Percentiles rank a stretch among this genome's conserved stretches.
These are phyloP conservation scores for Microctonus brassicae DNA, from an alignment of 2,888 invertebrate genomes.

Conservation along the genomic window DNA sequence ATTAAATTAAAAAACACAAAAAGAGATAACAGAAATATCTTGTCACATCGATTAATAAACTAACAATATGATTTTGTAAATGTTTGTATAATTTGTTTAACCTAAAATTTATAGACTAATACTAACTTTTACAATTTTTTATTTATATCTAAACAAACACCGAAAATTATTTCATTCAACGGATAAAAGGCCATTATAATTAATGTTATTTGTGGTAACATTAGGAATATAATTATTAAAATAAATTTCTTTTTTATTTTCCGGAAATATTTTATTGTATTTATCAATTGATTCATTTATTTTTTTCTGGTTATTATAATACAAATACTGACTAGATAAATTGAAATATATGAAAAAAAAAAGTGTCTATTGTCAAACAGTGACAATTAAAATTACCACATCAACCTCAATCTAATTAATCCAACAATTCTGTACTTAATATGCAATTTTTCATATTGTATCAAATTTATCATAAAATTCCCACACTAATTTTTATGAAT, in stretches of 20 bases:
- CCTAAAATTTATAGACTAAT: neutral
- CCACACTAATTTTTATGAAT: slow-evolving; percentile 57
- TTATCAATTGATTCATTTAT: too few species aligned
- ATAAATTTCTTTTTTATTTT: too few species aligned
- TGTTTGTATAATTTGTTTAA: neutral
- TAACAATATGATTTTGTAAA: neutral
- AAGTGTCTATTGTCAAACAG: neutral
- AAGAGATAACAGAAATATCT: neutral
- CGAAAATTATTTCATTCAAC: too few species aligned
- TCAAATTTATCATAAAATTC: slow-evolving; percentile 42
- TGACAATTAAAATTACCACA: slow-evolving; percentile 26
- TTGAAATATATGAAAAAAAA: neutral
- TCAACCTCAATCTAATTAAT: slow-evolving; percentile 45
- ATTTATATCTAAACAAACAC: too few species aligned
- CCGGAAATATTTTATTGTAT: too few species aligned
- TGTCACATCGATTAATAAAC: neutral
- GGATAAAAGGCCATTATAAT: too few species aligned
- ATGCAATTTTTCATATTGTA: slow-evolving; percentile 5
- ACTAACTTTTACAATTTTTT: too few species aligned
- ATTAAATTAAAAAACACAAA: too few species aligned
- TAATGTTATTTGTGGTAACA: too few species aligned
- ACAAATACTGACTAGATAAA: too few species aligned
- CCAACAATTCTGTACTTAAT: slow-evolving; percentile 24
- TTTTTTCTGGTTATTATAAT: too few species aligned
- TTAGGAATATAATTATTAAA: too few species aligned